Conservation (phyloP, 2,797 vertebrate species). For the Bovichtus diacanthus region DNA sequence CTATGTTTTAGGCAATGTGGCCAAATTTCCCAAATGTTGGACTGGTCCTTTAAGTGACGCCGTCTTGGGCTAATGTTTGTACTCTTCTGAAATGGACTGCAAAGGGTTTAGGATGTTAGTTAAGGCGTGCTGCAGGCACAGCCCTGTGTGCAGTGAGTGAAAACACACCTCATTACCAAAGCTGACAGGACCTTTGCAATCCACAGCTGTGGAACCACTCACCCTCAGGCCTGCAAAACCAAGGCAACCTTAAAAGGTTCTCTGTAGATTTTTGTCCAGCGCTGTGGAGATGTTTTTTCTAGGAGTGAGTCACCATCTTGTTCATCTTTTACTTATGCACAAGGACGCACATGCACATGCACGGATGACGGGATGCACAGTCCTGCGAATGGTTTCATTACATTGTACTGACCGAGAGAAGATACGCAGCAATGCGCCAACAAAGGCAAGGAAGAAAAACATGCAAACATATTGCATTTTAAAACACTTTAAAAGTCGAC, state of each 20-base stretch:
- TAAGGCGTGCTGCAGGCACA: slow-evolving; percentile 39
- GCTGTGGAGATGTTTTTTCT: not conserved
- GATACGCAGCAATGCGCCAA: not conserved
- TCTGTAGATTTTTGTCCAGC: not conserved
- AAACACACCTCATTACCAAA: slow-evolving; percentile 58
- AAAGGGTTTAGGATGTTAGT: slow-evolving; percentile 17
- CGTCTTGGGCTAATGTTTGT: slow-evolving; percentile 7
- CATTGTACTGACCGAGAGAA: not conserved
- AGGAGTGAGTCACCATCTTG: not conserved
- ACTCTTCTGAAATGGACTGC: not conserved
- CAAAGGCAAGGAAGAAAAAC: not conserved
- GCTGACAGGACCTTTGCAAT: slow-evolving; percentile 52
- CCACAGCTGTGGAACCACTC: slow-evolving; percentile 28
- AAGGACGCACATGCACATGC: not conserved
- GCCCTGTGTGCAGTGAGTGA: slow-evolving; percentile 43
- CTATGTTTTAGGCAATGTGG: not conserved
- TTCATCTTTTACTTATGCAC: not conserved
- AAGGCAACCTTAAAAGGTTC: slow-evolving; percentile 1
- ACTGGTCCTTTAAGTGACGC: not conserved
- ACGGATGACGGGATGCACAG: not conserved
- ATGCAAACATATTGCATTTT: not conserved
- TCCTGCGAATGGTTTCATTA: not conserved
- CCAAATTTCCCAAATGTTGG: not conserved
- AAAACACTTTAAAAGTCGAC: not conserved
- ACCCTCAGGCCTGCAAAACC: slow-evolving; percentile 18